Base-by-base conservation (phyloP, 2,797 vertebrate species). In the Periparus ater region DNA sequence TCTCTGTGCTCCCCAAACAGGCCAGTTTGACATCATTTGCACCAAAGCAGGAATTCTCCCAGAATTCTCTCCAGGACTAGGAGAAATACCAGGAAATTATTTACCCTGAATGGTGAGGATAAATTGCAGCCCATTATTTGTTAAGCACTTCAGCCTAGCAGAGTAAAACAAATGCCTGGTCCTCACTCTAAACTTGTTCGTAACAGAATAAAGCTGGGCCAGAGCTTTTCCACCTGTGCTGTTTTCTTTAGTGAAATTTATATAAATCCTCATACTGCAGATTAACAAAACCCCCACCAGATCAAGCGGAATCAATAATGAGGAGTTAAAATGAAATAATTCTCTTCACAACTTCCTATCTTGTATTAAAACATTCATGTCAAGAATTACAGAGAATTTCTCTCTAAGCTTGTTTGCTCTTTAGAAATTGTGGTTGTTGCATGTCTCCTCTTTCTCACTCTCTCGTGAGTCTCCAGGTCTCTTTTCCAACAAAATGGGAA, bases 381-480 rank as follows among this genome's bases (percentile, higher is more conserved):
- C 21, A 67, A 65, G 57, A 45, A 11, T 58, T 65, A 62, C 0
- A n/a, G 11, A 40, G 30, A 44, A 73, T 53, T 61, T 34, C 42
- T 55, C 47, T 61, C 66, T 53, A 44, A 67, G 47, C 34, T 53
- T 32, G 16, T 71, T 89, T 42, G 40, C 44, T 79, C 57, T 61
- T 85, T 23, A 81, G 44, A 58, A 77, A 67, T 57, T 23, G 47
- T 1, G 5, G 19, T 11, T 70, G 42, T 27, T 74, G 10, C 13
- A 48, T 3, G 30, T 68, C 45, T 40, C 23, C 67, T 65, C 62
- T 90, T 75, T 63, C n/a, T n/a, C n/a, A n/a, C 50, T 61, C 51
- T 76, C 57, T 67, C 0, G 0, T 38, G 21, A 83, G 26, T 36
- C 1, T 2, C 32, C 68, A 87, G 32, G 38, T 80, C 60, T 66